These are phyloP conservation scores for Coelinius sp. DNA, from an alignment of 2,888 invertebrate genomes.

Conservation along the genomic window DNA sequence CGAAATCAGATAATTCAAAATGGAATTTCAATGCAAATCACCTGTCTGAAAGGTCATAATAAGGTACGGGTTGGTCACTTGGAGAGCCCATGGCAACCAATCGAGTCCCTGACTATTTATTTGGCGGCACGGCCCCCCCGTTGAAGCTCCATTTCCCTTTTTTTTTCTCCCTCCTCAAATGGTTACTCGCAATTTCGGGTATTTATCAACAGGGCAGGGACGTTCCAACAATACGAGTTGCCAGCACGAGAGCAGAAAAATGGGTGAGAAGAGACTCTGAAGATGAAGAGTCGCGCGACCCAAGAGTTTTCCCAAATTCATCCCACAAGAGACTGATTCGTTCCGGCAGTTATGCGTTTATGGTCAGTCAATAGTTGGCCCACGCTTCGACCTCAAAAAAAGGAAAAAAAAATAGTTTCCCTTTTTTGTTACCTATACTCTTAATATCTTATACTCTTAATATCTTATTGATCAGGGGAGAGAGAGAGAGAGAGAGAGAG, in stretches of 20 bases:
- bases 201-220: constrained; percentile 42
- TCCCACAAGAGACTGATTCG: constrained; percentile 59
- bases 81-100: constrained; percentile 40
- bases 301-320: constrained; percentile 58
- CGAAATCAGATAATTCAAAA: background rate
- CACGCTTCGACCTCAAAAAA: constrained; percentile 1
- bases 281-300: constrained; percentile 32
- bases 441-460: too few species aligned
- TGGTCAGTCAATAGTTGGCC: constrained; percentile 45
- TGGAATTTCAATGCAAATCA: constrained; percentile 38
- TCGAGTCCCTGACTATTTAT: constrained; percentile 48
- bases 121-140: constrained; percentile 42
- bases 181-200: constrained; percentile 42
- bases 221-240: constrained; percentile 1
- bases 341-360: constrained; percentile 67
- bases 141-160: constrained; percentile 2
- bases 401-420: background rate
- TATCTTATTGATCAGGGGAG: too few species aligned
- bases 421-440: background rate
- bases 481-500: background rate
- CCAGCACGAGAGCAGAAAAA: constrained; percentile 15
- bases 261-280: constrained; percentile 5
- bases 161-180: constrained; percentile 37
- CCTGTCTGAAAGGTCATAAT: constrained; percentile 48
- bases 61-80: constrained; percentile 31